phyloP scores from a whole-genome alignment of 2,888 invertebrate species.

The Subacronicta megacephala region DNA sequence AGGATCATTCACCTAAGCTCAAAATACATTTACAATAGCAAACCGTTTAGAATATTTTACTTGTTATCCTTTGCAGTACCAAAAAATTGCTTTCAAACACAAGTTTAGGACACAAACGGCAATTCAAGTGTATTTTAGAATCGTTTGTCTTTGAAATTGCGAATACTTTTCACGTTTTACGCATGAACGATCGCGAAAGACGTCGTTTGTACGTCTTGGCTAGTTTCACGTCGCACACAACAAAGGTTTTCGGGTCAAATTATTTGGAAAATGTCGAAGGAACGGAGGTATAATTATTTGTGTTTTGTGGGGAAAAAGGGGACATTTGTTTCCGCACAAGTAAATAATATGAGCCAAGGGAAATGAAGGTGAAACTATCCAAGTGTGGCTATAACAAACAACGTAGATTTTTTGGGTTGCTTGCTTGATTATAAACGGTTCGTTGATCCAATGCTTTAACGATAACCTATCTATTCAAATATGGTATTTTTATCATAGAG shows the following conservation, averaged over 20 bases:
- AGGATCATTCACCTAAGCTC: too few relatives aligned
- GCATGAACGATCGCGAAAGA: constrained; percentile 35
- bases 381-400: background rate
- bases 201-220: constrained; percentile 21
- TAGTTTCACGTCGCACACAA: constrained; percentile 27
- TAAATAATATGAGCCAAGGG: constrained; percentile 21
- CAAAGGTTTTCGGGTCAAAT: constrained; percentile 34
- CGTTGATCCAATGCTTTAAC: background rate
- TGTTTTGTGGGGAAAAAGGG: constrained; percentile 20
- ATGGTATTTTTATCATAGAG: too few relatives aligned
- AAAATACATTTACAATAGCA: too few relatives aligned
- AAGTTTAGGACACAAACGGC: constrained; percentile 23
- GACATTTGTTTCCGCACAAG: constrained; percentile 19
- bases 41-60: background rate
- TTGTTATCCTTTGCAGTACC: constrained; percentile 18
- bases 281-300: constrained; percentile 24
- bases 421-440: background rate
- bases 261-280: constrained; percentile 37
- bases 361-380: constrained; percentile 20
- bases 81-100: constrained; percentile 26
- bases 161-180: constrained; percentile 50
- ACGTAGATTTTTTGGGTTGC: background rate
- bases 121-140: constrained; percentile 30
- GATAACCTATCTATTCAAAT: too few relatives aligned
- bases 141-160: constrained; percentile 39